phyloP scores from a whole-genome alignment of 2,797 vertebrate species.

The Tiaroga cobitis region DNA sequence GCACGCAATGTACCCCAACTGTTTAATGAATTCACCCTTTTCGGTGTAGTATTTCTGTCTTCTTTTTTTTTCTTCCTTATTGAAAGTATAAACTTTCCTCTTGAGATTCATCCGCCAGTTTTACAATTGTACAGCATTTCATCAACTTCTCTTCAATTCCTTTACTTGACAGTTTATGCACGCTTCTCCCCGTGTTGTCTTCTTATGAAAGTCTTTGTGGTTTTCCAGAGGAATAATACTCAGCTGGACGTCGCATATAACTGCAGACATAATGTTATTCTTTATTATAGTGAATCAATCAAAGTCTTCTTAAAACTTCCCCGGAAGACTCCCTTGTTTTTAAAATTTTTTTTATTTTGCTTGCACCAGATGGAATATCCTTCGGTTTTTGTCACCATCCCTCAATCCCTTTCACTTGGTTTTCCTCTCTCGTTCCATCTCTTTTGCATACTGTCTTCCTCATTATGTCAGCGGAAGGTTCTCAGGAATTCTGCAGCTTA shows the following conservation, averaged over 20 bases:
- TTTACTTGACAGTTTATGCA: conserved; percentile 41
- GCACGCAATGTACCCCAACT: not conserved
- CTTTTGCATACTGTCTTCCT: conserved; percentile 31
- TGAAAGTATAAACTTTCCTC: conserved; percentile 11
- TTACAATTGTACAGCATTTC: conserved; percentile 29
- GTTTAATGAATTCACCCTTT: not conserved
- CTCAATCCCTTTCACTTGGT: conserved; percentile 11
- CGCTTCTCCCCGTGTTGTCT: conserved; percentile 49
- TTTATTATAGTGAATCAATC: conserved; percentile 59
- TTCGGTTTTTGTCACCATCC: conserved; percentile 26
- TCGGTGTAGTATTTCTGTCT: not conserved
- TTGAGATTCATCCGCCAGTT: conserved; percentile 18
- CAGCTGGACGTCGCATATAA: conserved; percentile 48
- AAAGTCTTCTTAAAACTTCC: conserved; percentile 47
- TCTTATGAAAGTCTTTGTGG: conserved; percentile 51
- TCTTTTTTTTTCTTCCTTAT: conserved; percentile 4
- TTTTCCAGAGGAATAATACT: conserved; percentile 54
- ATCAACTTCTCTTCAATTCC: conserved; percentile 24
- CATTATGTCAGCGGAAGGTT: conserved; percentile 38
- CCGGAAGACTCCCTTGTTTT: conserved; percentile 31
- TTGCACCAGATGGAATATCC: conserved; percentile 37
- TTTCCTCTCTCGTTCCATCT: conserved; percentile 24
- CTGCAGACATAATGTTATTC: conserved; percentile 59
- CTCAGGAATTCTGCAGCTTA: conserved; percentile 42
- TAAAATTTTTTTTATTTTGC: not conserved